Evolutionary conservation across 2,888 invertebrate genomes (phyloP).

Genomic region (Phyllotreta striolata): DNA sequence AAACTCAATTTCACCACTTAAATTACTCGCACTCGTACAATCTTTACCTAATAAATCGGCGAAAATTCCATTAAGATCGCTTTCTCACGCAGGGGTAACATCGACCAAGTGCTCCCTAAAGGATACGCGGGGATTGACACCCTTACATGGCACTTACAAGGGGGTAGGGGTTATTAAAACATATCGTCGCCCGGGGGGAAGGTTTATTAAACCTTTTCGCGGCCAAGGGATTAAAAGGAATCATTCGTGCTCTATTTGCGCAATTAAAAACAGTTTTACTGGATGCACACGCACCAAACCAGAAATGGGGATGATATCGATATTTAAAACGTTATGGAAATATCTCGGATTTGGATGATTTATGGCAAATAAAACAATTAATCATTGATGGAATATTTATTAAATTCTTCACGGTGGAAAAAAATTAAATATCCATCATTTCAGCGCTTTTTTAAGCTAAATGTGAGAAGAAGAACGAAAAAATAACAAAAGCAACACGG

Average conservation of each 20-base stretch:
- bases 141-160: not conserved
- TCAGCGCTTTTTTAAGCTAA: constrained; percentile 12
- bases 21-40: no score
- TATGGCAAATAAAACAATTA: constrained; percentile 15
- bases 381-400: constrained; percentile 16
- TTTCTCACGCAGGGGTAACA: constrained; percentile 9
- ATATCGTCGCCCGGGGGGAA: no score
- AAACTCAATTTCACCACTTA: no score
- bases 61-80: constrained; percentile 11
- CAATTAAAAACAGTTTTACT: no score
- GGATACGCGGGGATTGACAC: constrained; percentile 16
- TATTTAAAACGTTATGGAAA: no score
- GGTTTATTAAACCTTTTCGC: no score
- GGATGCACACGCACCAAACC: no score
- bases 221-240: no score
- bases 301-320: no score
- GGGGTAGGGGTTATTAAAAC: no score
- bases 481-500: constrained; percentile 24
- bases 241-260: no score
- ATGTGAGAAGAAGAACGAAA: constrained; percentile 15
- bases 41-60: constrained; percentile 14
- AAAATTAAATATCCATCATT: constrained; percentile 3
- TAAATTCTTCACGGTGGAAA: constrained; percentile 23
- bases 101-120: constrained; percentile 36
- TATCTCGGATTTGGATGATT: not conserved